Evolutionary conservation across 2,113 vertebrate genomes (phyloP).

Genomic region (Triplophysa rosa): DNA sequence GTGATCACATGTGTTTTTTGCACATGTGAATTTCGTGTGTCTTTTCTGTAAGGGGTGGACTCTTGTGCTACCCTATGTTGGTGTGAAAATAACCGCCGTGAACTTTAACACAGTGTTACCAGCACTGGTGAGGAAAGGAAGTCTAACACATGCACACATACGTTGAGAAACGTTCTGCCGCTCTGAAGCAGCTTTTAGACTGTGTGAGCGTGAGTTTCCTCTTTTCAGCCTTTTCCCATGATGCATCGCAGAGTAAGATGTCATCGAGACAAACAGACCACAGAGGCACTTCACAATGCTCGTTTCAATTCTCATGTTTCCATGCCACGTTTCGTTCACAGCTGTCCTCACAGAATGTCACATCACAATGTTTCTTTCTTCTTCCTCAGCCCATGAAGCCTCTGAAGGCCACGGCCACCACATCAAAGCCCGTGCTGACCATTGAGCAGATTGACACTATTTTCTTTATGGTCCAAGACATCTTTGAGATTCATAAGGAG

Average conservation of each 20-base stretch:
- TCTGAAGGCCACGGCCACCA: constrained; percentile 91
- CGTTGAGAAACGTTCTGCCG: not conserved
- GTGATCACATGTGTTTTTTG: too few species aligned
- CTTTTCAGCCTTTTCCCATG: too few species aligned
- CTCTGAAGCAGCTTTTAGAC: not conserved
- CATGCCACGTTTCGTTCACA: not conserved
- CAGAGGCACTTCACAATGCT: too few species aligned
- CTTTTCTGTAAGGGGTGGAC: too few species aligned
- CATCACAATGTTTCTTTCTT: constrained; percentile 33
- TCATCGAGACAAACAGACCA: too few species aligned
- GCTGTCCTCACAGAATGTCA: not conserved
- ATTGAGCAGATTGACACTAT: constrained; percentile 95
- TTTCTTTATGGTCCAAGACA: constrained; percentile 98
- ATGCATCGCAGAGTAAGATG: too few species aligned
- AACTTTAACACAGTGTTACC: not conserved
- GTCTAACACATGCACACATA: not conserved
- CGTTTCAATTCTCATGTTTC: not conserved
- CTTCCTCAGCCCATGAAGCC: constrained; percentile 89
- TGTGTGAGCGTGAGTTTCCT: not conserved
- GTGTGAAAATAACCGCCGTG: not conserved
- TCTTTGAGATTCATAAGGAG: constrained; percentile 95
- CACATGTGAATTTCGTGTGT: too few species aligned
- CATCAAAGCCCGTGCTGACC: constrained; percentile 94
- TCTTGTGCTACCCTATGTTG: too few species aligned
- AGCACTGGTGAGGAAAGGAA: not conserved